phyloP scores from a whole-genome alignment of 23 tunicate species.

The Trididemnum miniatum region DNA sequence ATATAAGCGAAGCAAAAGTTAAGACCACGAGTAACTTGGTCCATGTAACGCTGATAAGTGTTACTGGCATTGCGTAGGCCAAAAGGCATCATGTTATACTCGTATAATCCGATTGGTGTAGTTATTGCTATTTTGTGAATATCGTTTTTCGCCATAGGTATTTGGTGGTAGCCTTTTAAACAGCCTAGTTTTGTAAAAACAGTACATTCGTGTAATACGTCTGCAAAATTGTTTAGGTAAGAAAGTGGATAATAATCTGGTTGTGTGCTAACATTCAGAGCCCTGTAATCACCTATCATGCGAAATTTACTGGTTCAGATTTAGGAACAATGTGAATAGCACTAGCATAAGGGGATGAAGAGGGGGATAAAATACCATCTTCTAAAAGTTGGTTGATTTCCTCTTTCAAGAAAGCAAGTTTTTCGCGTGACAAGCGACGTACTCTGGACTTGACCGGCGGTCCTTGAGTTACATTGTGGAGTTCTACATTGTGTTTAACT shows the following conservation, averaged over 20 bases:
- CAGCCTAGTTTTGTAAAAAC: not conserved
- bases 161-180: not conserved
- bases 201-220: not conserved
- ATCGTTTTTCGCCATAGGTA: not conserved
- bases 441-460: not conserved
- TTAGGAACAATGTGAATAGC: not conserved
- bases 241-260: not conserved
- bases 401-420: not conserved
- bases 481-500: too few species aligned
- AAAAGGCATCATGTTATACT: too few species aligned
- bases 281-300: slow-evolving; percentile 4
- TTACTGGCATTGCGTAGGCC: too few species aligned
- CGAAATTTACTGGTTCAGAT: not conserved
- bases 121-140: not conserved
- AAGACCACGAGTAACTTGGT: too few species aligned
- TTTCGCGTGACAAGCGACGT: not conserved
- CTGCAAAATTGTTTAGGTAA: not conserved
- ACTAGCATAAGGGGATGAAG: slow-evolving; percentile 3
- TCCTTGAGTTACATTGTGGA: not conserved
- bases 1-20: too few species aligned
- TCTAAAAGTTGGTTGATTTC: not conserved
- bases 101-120: too few species aligned
- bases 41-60: too few species aligned
- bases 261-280: not conserved
- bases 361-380: not conserved